Conservation (phyloP, 2,113 vertebrate species). For the Antigone vipio region DNA sequence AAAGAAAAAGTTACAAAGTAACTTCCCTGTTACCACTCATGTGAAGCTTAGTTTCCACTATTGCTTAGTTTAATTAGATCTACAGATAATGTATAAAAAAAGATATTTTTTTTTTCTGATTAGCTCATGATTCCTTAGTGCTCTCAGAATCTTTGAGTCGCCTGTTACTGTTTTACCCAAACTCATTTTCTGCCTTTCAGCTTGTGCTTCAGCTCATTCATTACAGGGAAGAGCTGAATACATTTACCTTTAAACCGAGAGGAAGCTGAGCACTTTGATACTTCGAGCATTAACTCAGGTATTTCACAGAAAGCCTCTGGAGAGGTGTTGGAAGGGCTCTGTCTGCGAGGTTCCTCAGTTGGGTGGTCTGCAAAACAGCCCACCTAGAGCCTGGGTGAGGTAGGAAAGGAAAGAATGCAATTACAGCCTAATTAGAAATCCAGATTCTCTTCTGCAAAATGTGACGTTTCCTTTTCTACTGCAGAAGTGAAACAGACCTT, state of each 20-base stretch:
- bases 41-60: background rate
- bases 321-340: background rate
- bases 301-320: background rate
- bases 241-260: background rate
- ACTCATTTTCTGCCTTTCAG: background rate
- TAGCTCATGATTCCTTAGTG: background rate
- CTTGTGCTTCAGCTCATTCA: background rate
- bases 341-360: background rate
- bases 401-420: slow-evolving; percentile 53
- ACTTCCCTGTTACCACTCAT: background rate
- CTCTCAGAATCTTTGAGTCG: background rate
- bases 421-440: slow-evolving; percentile 59
- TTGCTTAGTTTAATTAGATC: background rate
- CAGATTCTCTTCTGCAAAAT: slow-evolving; percentile 27
- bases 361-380: slow-evolving; percentile 44
- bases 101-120: background rate
- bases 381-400: background rate
- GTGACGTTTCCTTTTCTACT: slow-evolving; percentile 37
- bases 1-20: background rate
- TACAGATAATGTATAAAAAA: background rate
- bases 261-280: background rate
- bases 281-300: background rate
- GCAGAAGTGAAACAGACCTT: slow-evolving; percentile 6
- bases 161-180: background rate
- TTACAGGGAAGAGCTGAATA: background rate